These are phyloP conservation scores for Cecropterus lyciades DNA, from an alignment of 1,140 invertebrate genomes.

Conservation along the genomic window DNA sequence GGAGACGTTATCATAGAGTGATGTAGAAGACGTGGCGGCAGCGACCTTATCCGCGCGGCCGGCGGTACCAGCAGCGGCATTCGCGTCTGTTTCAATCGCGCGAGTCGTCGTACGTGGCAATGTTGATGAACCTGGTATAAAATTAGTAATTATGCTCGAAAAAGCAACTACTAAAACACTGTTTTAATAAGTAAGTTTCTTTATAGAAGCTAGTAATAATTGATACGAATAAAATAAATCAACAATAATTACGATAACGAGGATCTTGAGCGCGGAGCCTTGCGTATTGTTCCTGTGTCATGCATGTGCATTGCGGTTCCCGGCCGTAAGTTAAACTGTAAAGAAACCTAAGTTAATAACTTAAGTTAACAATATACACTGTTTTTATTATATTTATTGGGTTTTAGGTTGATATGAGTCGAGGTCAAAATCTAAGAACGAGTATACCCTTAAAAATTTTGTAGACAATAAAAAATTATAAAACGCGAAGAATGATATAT, in stretches of 20 bases:
- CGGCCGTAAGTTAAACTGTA: conserved; percentile 76
- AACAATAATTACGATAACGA: conserved; percentile 86
- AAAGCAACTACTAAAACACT: conserved; percentile 4
- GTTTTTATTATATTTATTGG: too few species aligned
- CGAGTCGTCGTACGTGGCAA: conserved; percentile 91
- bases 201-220: too few species aligned
- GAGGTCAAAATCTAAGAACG: too few species aligned
- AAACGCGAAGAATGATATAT: too few species aligned
- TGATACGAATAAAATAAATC: too few species aligned
- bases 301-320: conserved; percentile 97
- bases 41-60: conserved; percentile 89
- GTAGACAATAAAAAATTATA: too few species aligned
- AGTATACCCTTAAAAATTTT: too few species aligned
- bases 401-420: too few species aligned
- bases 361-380: too few species aligned
- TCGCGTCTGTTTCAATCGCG: conserved; percentile 87
- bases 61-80: conserved; percentile 52
- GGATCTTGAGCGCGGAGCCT: conserved; percentile 93
- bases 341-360: conserved; percentile 9
- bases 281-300: conserved; percentile 96
- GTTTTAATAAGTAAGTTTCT: too few species aligned
- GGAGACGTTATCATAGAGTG: conserved; percentile 94
- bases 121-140: conserved; percentile 90
- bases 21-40: conserved; percentile 93
- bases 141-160: conserved; percentile 33